These are phyloP conservation scores for Gastracanthus pulcherrimus DNA, from an alignment of 2,888 invertebrate genomes.

Conservation along the genomic window DNA sequence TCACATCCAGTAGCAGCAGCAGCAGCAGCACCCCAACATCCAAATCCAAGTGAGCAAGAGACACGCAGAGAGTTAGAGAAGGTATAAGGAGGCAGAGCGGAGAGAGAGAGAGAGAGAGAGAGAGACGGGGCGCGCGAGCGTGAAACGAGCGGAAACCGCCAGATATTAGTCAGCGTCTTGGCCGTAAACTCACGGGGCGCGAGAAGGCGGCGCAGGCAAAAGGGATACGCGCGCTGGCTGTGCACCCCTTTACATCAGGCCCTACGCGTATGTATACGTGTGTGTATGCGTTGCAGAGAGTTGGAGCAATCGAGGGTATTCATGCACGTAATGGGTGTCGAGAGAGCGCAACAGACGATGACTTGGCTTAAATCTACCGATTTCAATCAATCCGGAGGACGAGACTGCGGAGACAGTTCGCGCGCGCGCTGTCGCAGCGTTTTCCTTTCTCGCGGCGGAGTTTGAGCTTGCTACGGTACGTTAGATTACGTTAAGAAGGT, in stretches of 20 bases:
- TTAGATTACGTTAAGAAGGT: too few species aligned
- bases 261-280: neutral
- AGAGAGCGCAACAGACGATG: constrained; percentile 30
- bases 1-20: neutral
- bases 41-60: constrained; percentile 22
- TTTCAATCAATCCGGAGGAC: constrained; percentile 29
- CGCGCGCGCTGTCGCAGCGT: neutral
- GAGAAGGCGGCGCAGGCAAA: too few species aligned
- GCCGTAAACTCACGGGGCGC: constrained; percentile 61
- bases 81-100: constrained; percentile 48
- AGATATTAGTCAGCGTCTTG: constrained; percentile 77
- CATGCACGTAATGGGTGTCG: constrained; percentile 49
- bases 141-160: constrained; percentile 76
- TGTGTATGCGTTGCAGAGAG: neutral
- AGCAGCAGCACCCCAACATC: constrained; percentile 17
- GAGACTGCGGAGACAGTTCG: neutral
- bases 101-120: constrained; percentile 43
- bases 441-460: constrained; percentile 12
- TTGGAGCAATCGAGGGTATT: constrained; percentile 54
- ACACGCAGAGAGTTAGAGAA: constrained; percentile 33
- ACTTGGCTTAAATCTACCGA: constrained; percentile 10
- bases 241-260: neutral
- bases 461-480: too few species aligned
- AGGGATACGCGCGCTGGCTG: constrained; percentile 4
- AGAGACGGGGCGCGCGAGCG: constrained; percentile 67